A percentile compares a stretch with the other conserved stretches of the same genome.
phyloP scores from a whole-genome alignment of 35 echinoderm and acorn worm species.

The Diadema setosum region DNA sequence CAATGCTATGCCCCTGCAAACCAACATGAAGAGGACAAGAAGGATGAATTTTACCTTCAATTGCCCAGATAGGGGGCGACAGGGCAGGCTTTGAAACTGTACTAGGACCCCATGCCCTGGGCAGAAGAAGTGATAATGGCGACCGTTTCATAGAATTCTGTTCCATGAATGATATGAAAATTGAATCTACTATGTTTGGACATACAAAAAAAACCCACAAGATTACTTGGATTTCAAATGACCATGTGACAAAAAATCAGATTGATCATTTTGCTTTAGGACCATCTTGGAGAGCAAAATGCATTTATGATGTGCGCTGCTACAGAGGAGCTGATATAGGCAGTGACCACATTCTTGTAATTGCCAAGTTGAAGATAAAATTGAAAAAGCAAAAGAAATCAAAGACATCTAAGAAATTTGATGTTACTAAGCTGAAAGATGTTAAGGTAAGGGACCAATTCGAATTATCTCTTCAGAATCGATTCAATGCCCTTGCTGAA shows the following conservation, averaged over 20 bases:
- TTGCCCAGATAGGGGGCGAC: no score
- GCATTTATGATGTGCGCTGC: neutral
- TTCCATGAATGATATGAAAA: no score
- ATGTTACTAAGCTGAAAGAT: neutral
- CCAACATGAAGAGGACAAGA: no score
- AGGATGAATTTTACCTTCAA: no score
- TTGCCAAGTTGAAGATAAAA: slow-evolving; percentile 15
- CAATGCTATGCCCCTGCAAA: no score
- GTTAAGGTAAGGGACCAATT: neutral
- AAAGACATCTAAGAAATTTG: neutral
- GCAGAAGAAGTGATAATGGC: no score
- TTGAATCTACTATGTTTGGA: neutral
- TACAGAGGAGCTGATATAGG: slow-evolving; percentile 12
- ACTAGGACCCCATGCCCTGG: no score
- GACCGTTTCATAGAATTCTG: no score
- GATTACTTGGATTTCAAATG: slow-evolving; percentile 15
- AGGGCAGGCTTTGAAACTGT: no score
- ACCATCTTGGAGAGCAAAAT: neutral
- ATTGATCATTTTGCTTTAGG: slow-evolving; percentile 25
- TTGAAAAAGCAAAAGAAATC: neutral
- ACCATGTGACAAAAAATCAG: neutral
- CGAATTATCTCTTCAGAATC: neutral
- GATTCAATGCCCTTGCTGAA: neutral
- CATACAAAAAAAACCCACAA: slow-evolving; percentile 27
- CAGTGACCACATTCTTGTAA: slow-evolving; percentile 3